Evolutionary conservation across 1,140 invertebrate genomes (phyloP).

Genomic region (Trypoxylus dichotomus): DNA sequence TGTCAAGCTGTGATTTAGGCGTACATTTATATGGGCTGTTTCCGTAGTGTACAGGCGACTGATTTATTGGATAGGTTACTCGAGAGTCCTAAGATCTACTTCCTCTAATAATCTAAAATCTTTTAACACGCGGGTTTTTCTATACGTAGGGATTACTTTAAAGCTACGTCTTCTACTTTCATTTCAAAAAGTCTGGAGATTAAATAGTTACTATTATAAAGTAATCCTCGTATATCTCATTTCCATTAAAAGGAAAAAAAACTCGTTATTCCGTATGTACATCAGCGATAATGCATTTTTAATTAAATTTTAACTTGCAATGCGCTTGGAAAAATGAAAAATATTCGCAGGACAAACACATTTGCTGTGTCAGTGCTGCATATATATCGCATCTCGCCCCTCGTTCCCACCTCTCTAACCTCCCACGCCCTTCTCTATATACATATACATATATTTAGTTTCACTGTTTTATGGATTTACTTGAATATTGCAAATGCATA

Average conservation of each 20-base stretch:
- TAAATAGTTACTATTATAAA: too few species aligned
- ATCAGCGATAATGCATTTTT: background rate
- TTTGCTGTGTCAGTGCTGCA: background rate
- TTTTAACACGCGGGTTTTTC: constrained; percentile 35
- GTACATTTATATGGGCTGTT: constrained; percentile 50
- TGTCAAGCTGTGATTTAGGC: constrained; percentile 38
- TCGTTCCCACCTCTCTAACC: too few species aligned
- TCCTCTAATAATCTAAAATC: constrained; percentile 36
- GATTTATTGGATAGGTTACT: constrained; percentile 51
- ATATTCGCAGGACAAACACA: background rate
- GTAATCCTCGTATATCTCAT: too few species aligned
- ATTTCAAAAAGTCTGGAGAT: too few species aligned
- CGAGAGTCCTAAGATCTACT: constrained; percentile 42
- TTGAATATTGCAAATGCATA: background rate
- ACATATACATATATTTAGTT: background rate
- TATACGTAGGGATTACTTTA: too few species aligned
- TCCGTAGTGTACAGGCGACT: constrained; percentile 45
- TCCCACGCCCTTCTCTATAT: too few species aligned
- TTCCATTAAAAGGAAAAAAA: too few species aligned
- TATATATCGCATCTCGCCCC: too few species aligned
- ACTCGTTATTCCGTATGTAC: background rate
- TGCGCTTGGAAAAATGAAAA: background rate
- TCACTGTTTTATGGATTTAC: background rate
- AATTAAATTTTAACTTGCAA: background rate
- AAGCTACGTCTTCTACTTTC: too few species aligned